phyloP scores from a whole-genome alignment of 2,797 vertebrate species.

The Neoniphon sammara region DNA sequence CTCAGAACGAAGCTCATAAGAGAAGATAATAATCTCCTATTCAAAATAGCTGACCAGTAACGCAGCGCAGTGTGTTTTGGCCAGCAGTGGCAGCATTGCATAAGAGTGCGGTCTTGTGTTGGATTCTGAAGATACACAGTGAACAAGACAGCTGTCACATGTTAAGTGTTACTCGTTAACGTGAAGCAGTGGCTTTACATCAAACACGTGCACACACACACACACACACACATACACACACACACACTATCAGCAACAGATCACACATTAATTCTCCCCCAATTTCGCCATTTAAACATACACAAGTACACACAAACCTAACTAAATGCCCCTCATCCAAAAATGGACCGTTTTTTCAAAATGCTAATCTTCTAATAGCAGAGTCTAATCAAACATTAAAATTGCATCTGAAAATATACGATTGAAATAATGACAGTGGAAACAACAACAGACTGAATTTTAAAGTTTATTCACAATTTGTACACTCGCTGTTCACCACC shows the following conservation, averaged over 20 bases:
- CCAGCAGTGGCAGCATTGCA: conserved; percentile 39
- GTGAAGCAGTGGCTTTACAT: not conserved
- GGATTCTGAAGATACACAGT: conserved; percentile 20
- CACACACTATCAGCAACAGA: not conserved
- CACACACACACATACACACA: not conserved
- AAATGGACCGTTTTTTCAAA: not conserved
- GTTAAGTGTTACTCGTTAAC: not conserved
- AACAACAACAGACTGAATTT: conserved; percentile 53
- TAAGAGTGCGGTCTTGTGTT: conserved; percentile 39
- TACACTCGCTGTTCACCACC: conserved; percentile 70
- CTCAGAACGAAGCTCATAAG: conserved; percentile 48
- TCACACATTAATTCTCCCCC: no score
- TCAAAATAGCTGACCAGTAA: conserved; percentile 69
- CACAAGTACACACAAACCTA: not conserved
- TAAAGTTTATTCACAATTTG: conserved; percentile 83
- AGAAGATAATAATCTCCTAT: conserved; percentile 61
- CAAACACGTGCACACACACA: not conserved
- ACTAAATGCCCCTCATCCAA: not conserved
- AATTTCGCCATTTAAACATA: no score
- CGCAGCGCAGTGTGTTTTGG: conserved; percentile 30
- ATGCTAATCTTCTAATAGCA: not conserved
- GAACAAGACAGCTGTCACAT: not conserved
- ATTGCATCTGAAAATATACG: not conserved
- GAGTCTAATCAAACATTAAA: not conserved
- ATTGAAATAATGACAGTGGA: conserved; percentile 19